A percentile compares a stretch with the other conserved stretches of the same genome.
Evolutionary conservation across 2,888 invertebrate genomes (phyloP).

Genomic region (Sialis fuliginosa): DNA sequence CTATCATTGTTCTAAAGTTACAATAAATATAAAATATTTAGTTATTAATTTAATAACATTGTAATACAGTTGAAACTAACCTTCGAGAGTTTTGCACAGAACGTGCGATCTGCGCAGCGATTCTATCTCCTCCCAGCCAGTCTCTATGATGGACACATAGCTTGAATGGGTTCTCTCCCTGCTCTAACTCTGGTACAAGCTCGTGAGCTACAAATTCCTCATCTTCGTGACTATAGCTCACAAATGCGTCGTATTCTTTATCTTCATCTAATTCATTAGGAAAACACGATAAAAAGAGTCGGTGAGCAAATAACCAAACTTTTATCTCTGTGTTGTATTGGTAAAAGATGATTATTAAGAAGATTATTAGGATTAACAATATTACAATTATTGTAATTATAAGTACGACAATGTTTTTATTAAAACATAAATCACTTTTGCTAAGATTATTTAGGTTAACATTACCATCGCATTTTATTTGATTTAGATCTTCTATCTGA

Average conservation of each 20-base stretch:
- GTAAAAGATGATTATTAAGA: conserved; percentile 27
- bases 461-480: conserved; percentile 17
- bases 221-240: conserved; percentile 65
- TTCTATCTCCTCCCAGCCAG: conserved; percentile 56
- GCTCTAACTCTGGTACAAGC: conserved; percentile 47
- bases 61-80: too few relatives aligned
- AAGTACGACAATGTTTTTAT: conserved; percentile 19
- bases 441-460: conserved; percentile 18
- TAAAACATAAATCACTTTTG: conserved; percentile 27
- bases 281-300: conserved; percentile 40
- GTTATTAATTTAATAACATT: too few relatives aligned
- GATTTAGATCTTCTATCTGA: conserved; percentile 15
- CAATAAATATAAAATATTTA: too few relatives aligned
- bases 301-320: conserved; percentile 46
- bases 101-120: conserved; percentile 49
- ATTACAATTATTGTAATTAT: conserved; percentile 24
- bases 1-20: conserved; percentile 33
- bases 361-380: conserved; percentile 25
- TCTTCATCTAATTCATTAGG: conserved; percentile 53
- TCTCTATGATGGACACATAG: conserved; percentile 58
- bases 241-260: conserved; percentile 56
- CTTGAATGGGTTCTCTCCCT: conserved; percentile 40
- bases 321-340: conserved; percentile 41
- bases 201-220: conserved; percentile 47
- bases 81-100: conserved; percentile 53